phyloP scores from a whole-genome alignment of 2,113 vertebrate genomes.

The Otolemur garnettii region DNA sequence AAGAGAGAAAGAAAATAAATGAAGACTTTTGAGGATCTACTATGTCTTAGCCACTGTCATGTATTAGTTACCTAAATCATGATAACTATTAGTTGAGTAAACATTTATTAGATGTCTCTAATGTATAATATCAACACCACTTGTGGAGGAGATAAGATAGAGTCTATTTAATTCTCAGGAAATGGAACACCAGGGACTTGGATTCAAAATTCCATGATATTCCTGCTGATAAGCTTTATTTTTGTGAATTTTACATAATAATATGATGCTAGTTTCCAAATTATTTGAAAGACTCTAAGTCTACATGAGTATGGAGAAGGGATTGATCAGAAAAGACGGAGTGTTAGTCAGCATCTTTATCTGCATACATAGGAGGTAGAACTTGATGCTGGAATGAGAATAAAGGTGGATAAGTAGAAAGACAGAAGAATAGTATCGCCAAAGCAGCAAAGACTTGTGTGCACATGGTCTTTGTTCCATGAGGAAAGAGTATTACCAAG shows the following conservation, averaged over 20 bases:
- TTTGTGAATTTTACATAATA: neutral
- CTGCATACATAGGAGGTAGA: neutral
- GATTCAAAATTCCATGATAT: neutral
- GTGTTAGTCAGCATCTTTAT: neutral
- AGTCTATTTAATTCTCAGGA: neutral
- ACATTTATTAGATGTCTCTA: neutral
- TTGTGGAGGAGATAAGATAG: neutral
- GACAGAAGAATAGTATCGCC: neutral
- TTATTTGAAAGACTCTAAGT: neutral
- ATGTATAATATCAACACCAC: neutral
- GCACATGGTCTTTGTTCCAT: neutral
- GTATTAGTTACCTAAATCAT: neutral
- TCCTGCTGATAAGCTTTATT: neutral
- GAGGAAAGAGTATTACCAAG: neutral
- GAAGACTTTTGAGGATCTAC: neutral
- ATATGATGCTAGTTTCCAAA: neutral
- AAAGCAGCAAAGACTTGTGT: neutral
- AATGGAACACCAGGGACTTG: neutral
- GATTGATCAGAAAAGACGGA: neutral
- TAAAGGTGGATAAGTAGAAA: neutral
- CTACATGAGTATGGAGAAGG: neutral
- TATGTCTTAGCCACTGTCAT: neutral
- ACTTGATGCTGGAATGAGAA: neutral
- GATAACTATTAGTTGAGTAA: neutral
- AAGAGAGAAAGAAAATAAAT: neutral